phyloP scores from a whole-genome alignment of 2,113 vertebrate genomes.

The Miniopterus natalensis region DNA sequence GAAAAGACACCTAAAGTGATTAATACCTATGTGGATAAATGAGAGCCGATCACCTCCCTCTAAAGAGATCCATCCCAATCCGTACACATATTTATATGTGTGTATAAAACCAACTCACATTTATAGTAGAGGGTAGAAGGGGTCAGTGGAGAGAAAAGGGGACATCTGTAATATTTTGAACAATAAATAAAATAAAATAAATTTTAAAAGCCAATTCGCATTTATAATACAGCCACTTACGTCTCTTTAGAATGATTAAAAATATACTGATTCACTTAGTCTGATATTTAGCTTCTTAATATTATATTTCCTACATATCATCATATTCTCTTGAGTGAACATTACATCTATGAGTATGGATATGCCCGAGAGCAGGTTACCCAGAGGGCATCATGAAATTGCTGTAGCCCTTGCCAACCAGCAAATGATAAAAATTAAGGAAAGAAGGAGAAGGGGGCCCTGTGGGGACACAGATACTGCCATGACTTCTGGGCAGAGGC shows the following conservation, averaged over 20 bases:
- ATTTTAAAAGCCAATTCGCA: too few species aligned
- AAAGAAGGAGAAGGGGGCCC: accelerated
- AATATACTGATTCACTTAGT: background rate
- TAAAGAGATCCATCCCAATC: background rate
- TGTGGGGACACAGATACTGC: background rate
- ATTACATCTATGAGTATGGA: background rate
- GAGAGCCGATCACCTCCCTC: background rate
- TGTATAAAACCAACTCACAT: background rate
- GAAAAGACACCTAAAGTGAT: background rate
- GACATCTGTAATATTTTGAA: too few species aligned
- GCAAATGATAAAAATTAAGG: background rate
- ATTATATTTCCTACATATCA: background rate
- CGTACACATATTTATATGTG: background rate
- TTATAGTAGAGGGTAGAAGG: background rate
- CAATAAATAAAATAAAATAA: too few species aligned
- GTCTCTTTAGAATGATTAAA: slow-evolving; percentile 24
- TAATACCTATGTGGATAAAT: background rate
- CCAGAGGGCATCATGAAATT: background rate
- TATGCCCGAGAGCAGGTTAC: background rate
- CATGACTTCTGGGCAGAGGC: background rate
- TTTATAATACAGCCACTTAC: background rate
- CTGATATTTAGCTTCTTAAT: background rate
- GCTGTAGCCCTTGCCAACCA: background rate
- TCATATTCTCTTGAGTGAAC: background rate
- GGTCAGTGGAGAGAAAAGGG: too few species aligned